Base-by-base conservation (phyloP, 2,888 invertebrate genomes). In the Metacarcinus magister region DNA sequence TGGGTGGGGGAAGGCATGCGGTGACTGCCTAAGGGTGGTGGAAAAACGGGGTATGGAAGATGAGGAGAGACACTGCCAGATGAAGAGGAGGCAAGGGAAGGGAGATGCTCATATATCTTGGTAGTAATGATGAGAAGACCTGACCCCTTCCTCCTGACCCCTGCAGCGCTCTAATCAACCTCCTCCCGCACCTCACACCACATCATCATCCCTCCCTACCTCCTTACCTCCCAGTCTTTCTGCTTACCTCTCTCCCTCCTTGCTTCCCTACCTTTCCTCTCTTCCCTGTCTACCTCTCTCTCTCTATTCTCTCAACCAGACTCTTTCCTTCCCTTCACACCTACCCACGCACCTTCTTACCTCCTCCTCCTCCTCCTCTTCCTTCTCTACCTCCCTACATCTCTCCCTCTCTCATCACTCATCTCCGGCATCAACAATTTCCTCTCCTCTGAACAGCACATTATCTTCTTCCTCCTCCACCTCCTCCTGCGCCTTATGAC, bases 141-240 rank as follows among this genome's bases (percentile, higher is more conserved):
- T 82, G 3, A n/a, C 82, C 82, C 82, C 82, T 8, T 82, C 82
- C 82, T 32, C 82, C 28, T 82, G 82, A 82, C 82, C 32, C 82
- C 82, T 82, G 82, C 82, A 82, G 82, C 82, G 82, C 82, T 82
- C 82, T 82, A 82, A 82, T 82, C 82, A 82, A 82, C 82, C 82
- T 82, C 32, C 10, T 13, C 82, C 32, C 32, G 10, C 82, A 82
- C 82, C 82, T 82, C 28, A 82, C 82, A 23, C 19, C 67, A 7
- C 67, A 3, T 19, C 67, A 67, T 19, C 10, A 3, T 19, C 19
- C 67, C 19, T 19, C 19, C 19, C 10, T 19, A 67, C 67, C 82
- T 82, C 32, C 32, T 32, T 82, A 8, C 82, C 32, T 82, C 82
- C 28, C 19, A 19, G 10, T 23, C 8, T 67, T 19, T 3, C 3